Base-by-base conservation (phyloP, 2,113 vertebrate genomes). In the Collichthys lucidus region DNA sequence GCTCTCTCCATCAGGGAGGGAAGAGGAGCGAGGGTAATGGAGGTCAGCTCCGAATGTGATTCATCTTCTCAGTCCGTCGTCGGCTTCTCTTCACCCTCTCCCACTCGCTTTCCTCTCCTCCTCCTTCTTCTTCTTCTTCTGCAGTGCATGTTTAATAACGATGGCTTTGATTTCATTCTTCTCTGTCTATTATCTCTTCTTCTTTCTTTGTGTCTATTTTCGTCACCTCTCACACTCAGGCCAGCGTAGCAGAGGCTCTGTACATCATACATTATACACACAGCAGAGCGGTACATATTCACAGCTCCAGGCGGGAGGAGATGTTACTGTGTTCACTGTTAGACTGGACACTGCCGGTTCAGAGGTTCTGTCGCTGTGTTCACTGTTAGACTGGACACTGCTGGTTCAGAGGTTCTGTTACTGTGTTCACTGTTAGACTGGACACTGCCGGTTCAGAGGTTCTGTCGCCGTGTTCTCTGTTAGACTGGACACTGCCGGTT, bases 251-350 rank as follows among this genome's bases (percentile, higher is more conserved):
- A n/a, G n/a, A n/a, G n/a, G n/a, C 60, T 7, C 29, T 81, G 72
- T 68, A 60, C 79, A 84, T 89, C 79, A 84, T 82, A 77, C 62
- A 82, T 86, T 82, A 84, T 82, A 77, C 62, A 82, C 84, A 72
- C 61, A 76, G 83, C 29, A 6, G 31, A 85, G 84, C 40, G 2
- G 26, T 5, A 31, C 26, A 74, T 19, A 16, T 22, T 17, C 77
- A 40, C 60, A 69, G 75, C 19, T 40, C 7, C 59, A 75, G 55
- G 63, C 53, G 3, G 47, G 31, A 31, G 42, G 75, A 55, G 15
- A 81, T 73, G n/a, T n/a, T n/a, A n/a, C n/a, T n/a, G 26, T 26
- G 26, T 26, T 26, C 26, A 26, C 26, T 26, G 26, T 26, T 26
- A 26, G 26, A 26, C 26, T 26, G 26, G 26, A 26, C 26, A 26